phyloP scores from a whole-genome alignment of 2,797 vertebrate species.

The Smutsia gigantea region DNA sequence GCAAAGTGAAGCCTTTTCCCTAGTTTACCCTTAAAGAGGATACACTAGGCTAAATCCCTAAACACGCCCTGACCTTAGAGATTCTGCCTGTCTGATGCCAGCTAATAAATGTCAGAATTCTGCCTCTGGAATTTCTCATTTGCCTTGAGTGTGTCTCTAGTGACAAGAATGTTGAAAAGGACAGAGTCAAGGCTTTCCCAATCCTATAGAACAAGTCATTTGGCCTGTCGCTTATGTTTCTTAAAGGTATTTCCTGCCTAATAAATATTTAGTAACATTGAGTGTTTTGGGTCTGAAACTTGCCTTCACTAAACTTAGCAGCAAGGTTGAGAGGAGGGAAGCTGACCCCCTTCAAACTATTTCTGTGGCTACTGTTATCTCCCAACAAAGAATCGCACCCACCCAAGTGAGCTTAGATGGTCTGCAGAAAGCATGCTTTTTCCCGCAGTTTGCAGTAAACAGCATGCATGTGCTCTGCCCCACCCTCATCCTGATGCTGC shows the following conservation, averaged over 20 bases:
- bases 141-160: not conserved
- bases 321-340: not conserved
- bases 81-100: not conserved
- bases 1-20: not conserved
- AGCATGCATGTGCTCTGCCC: not conserved
- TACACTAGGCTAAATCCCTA: not conserved
- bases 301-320: not conserved
- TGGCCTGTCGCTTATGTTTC: not conserved
- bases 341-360: not conserved
- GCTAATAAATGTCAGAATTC: not conserved
- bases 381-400: not conserved
- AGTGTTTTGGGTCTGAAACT: not conserved
- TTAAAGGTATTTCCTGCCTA: not conserved
- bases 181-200: not conserved
- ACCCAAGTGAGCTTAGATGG: not conserved
- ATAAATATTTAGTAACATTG: not conserved
- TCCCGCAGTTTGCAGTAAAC: not conserved
- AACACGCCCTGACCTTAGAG: not conserved
- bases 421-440: not conserved
- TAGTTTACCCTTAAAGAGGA: not conserved
- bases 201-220: conserved; percentile 3
- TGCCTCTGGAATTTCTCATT: not conserved
- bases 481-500: not conserved
- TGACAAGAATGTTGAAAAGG: not conserved
- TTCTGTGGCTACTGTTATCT: not conserved